A percentile compares a stretch with the other conserved stretches of the same genome.
These are phyloP conservation scores for Odocoileus hemionus DNA, from an alignment of 2,113 vertebrate species.

Conservation along the genomic window DNA sequence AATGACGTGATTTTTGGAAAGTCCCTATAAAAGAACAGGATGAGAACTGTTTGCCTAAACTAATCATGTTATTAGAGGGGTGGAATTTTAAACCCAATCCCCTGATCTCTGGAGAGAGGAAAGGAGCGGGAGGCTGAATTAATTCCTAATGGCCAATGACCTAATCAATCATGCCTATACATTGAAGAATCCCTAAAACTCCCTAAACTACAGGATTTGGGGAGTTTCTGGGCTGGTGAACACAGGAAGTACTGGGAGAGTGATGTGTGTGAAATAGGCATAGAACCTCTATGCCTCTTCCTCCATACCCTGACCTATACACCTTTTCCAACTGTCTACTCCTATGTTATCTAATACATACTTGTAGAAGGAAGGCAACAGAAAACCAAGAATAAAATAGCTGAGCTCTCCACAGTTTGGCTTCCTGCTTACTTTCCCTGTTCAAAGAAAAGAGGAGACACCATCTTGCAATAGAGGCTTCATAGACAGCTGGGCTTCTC, in stretches of 20 bases:
- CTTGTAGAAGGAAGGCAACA: too few species aligned
- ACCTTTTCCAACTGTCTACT: too few species aligned
- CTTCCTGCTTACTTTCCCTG: too few species aligned
- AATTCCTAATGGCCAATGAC: background rate
- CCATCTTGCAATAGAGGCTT: too few species aligned
- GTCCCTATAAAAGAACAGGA: background rate
- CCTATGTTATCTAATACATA: too few species aligned
- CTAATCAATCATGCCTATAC: background rate
- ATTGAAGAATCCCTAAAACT: background rate
- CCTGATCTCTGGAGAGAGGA: background rate
- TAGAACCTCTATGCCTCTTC: background rate
- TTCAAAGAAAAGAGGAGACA: too few species aligned
- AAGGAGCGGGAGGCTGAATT: background rate
- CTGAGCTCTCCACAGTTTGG: too few species aligned
- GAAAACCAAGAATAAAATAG: too few species aligned
- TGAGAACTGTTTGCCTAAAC: background rate
- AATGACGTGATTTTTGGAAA: background rate
- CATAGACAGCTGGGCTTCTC: too few species aligned
- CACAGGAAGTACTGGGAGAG: background rate
- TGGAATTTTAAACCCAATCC: background rate
- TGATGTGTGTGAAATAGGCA: background rate
- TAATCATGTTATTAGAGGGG: background rate
- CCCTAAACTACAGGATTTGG: background rate
- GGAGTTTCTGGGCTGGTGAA: background rate
- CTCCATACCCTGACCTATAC: background rate